A percentile compares a stretch with the other conserved stretches of the same genome.
Conservation (phyloP, 2,888 invertebrate species). For the Temnothorax unifasciatus region DNA sequence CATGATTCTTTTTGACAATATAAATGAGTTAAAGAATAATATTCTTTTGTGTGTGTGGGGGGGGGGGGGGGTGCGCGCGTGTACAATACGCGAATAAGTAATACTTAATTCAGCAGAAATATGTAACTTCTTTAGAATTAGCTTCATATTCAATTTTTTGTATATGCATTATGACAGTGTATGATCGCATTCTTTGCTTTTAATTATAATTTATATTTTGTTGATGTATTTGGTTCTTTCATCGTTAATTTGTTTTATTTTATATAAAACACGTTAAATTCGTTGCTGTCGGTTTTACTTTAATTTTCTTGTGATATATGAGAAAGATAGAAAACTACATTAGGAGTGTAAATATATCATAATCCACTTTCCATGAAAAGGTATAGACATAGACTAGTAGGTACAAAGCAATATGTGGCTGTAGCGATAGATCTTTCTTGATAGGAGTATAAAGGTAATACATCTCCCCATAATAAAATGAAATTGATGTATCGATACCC, state of each 20-base stretch:
- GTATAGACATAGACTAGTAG: background rate
- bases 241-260: background rate
- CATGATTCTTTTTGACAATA: background rate
- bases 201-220: background rate
- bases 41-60: background rate
- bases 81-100: no score
- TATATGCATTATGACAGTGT: background rate
- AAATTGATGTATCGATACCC: background rate
- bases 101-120: no score
- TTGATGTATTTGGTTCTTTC: background rate
- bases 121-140: no score
- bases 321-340: background rate
- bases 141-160: background rate
- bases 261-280: background rate
- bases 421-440: conserved; percentile 19
- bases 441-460: background rate
- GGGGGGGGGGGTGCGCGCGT: no score
- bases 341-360: conserved; percentile 11
- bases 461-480: background rate
- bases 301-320: conserved; percentile 5
- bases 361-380: background rate
- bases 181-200: background rate
- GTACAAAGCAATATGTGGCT: conserved; percentile 15
- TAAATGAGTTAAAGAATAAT: background rate
- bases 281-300: background rate